A percentile compares a stretch with the other conserved stretches of the same genome.
These are phyloP conservation scores for Molanna angustata DNA, from an alignment of 2,888 invertebrate species.

Conservation along the genomic window DNA sequence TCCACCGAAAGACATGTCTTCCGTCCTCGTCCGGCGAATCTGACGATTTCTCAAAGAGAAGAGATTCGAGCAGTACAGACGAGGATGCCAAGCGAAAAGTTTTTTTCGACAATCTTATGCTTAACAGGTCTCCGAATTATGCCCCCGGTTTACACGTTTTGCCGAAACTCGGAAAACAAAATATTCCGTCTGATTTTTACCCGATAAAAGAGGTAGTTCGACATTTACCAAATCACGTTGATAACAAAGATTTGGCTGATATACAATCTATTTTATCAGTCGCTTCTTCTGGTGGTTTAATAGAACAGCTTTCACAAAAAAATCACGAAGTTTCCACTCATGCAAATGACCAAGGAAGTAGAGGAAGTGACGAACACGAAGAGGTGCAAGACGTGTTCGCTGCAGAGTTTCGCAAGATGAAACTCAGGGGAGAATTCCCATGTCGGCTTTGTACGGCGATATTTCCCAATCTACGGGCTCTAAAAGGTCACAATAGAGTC, in stretches of 20 bases:
- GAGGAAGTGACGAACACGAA: conserved; percentile 57
- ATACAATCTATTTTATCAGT: conserved; percentile 81
- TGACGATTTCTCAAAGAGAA: conserved; percentile 34
- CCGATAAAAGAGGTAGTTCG: conserved; percentile 41
- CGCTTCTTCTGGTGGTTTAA: conserved; percentile 65
- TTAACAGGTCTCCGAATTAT: conserved; percentile 63
- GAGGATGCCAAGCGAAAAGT: conserved; percentile 68
- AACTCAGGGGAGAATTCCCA: conserved; percentile 83
- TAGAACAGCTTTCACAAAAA: conserved; percentile 59
- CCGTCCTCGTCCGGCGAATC: conserved; percentile 41
- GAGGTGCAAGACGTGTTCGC: conserved; percentile 83
- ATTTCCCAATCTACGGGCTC: conserved; percentile 83
- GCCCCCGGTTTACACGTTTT: conserved; percentile 46
- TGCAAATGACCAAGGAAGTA: conserved; percentile 48
- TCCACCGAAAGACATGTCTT: conserved; percentile 57
- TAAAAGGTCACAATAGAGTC: conserved; percentile 87
- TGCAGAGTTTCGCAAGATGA: conserved; percentile 85
- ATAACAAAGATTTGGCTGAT: conserved; percentile 76
- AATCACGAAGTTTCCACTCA: conserved; percentile 48
- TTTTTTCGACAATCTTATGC: conserved; percentile 77
- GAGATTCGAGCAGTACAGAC: conserved; percentile 41
- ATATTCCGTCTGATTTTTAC: conserved; percentile 46
- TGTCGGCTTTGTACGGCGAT: conserved; percentile 85
- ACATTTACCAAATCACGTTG: conserved; percentile 52
- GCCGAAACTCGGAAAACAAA: conserved; percentile 48